Evolutionary conservation across 1,140 invertebrate genomes (phyloP), one percentile per base, ranked within the genome.

Genomic region (Muscidifurax raptorellus): DNA sequence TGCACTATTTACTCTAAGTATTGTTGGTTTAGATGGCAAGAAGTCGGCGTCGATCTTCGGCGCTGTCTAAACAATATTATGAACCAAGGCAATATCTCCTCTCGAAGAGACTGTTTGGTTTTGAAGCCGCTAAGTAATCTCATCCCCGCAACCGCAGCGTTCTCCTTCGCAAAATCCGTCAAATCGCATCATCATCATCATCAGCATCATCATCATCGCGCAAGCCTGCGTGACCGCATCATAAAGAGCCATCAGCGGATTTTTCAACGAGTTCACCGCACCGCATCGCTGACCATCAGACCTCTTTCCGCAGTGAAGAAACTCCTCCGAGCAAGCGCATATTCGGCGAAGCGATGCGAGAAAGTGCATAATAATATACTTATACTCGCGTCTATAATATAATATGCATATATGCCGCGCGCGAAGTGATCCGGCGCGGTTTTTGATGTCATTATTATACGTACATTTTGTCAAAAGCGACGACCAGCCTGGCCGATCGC

Each of bases 371-470:
- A 28, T 5, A 72, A 30, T 18, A 36, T 59, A 10, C 47, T n/a
- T 22, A 22, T n/a, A n/a, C 18, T n/a, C 5, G 5, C 47, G 47
- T 0, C 15, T 59, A 59, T 59, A 7, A n/a, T n/a, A 59, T n/a
- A 40, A 40, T 40, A 40, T 9, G 9, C 36, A 40, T 40, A 40
- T 40, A 40, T 40, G 36, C 36, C 3, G 18, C 18, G 52, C 75
- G 28, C 47, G 75, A 59, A 77, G 18, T 47, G 47, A 77, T 52
- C 15, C 32, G 27, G 27, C 18, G 52, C 47, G 64, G 32, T 74
- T 81, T 59, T 72, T 74, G 22, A 52, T 9, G 64, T 69, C 18
- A 76, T 76, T 76, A 76, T 44, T 25, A n/a, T 28, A 25, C n/a
- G 30, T 25, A 27, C 40, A 67, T 67, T 75, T 75, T n/a, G 12